These are phyloP conservation scores for Menura novaehollandiae DNA, from an alignment of 2,113 vertebrate species.

Conservation along the genomic window DNA sequence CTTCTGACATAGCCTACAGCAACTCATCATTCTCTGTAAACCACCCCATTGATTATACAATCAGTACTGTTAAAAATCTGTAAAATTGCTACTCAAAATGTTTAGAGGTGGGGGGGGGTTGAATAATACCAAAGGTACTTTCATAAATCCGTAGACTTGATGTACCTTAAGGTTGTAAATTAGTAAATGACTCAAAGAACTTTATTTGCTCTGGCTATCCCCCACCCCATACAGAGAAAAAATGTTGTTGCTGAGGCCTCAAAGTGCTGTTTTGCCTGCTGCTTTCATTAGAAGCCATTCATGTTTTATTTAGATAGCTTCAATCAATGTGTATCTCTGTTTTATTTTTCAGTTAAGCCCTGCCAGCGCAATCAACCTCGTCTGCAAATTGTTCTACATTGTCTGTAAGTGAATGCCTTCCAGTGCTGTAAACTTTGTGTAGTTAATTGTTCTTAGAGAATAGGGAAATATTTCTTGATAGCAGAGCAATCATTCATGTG, in stretches of 20 bases:
- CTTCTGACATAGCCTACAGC: background rate
- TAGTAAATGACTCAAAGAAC: background rate
- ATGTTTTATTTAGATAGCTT: constrained; percentile 40
- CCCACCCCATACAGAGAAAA: background rate
- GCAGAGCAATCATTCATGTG: background rate
- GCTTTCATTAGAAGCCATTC: constrained; percentile 28
- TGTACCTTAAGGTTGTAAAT: background rate
- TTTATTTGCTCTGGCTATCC: background rate
- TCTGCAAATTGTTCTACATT: constrained; percentile 9
- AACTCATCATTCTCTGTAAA: background rate
- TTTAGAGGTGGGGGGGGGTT: background rate
- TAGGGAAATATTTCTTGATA: background rate
- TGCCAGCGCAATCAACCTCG: background rate
- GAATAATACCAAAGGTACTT: background rate
- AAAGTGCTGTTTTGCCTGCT: constrained; percentile 15
- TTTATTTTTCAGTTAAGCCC: constrained; percentile 43
- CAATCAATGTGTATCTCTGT: constrained; percentile 5
- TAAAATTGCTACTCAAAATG: background rate
- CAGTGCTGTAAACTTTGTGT: background rate
- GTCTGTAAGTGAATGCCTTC: constrained; percentile 10
- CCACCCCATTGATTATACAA: background rate
- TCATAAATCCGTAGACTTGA: background rate
- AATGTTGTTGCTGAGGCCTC: background rate
- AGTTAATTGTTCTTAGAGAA: constrained; percentile 26
- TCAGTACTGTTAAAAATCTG: background rate